These are phyloP conservation scores for Sandelia bainsii DNA, from an alignment of 2,797 vertebrate species.

Conservation along the genomic window DNA sequence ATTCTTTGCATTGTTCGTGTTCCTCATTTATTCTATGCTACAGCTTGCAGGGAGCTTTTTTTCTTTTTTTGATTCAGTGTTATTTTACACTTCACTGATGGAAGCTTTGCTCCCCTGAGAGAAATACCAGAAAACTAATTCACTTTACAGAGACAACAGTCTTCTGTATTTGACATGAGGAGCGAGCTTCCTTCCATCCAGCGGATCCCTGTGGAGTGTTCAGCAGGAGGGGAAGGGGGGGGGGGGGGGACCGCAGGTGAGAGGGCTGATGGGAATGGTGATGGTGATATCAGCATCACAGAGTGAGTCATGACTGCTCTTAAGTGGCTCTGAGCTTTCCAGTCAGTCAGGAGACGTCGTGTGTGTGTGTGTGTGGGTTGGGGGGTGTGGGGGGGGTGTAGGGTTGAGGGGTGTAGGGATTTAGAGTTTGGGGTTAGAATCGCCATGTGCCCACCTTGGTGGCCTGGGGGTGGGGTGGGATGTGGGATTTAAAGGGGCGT, in stretches of 20 bases:
- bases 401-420: slow-evolving; percentile 7
- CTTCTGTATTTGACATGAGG: slow-evolving; percentile 52
- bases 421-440: no score
- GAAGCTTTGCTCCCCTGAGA: slow-evolving; percentile 41
- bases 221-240: not conserved
- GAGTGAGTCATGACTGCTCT: slow-evolving; percentile 71
- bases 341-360: slow-evolving; percentile 57
- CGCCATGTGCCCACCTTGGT: no score
- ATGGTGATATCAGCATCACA: slow-evolving; percentile 67
- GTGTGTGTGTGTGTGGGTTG: no score
- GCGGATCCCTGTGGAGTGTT: slow-evolving; percentile 42
- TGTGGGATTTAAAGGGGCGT: no score
- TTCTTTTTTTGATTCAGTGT: slow-evolving; percentile 23
- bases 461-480: no score
- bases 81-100: slow-evolving; percentile 41
- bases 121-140: slow-evolving; percentile 43
- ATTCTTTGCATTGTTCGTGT: slow-evolving; percentile 16
- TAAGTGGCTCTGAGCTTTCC: slow-evolving; percentile 65
- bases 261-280: slow-evolving; percentile 73
- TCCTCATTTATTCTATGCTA: slow-evolving; percentile 24
- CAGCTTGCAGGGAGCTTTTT: slow-evolving; percentile 4
- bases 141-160: slow-evolving; percentile 41
- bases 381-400: slow-evolving; percentile 1
- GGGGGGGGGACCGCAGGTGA: slow-evolving; percentile 34
- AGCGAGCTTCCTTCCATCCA: slow-evolving; percentile 39